Evolutionary conservation across 2,113 vertebrate genomes (phyloP).

Genomic region (Campylomormyrus tamandua): DNA sequence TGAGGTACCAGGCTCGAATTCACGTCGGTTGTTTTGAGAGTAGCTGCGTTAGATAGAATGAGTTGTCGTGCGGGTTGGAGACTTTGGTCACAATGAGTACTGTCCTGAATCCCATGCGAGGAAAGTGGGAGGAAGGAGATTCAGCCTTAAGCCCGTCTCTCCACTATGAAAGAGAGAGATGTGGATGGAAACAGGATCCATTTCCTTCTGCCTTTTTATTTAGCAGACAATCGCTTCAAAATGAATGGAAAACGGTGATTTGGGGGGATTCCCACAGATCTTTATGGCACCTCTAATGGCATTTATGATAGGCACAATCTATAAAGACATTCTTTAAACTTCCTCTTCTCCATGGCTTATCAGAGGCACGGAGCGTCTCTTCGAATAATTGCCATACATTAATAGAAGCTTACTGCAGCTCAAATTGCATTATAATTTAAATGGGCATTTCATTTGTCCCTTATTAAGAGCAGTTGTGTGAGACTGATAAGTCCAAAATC

Average conservation of each 20-base stretch:
- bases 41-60: neutral
- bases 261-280: conserved; percentile 23
- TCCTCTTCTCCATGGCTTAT: conserved; percentile 35
- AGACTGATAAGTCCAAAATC: conserved; percentile 21
- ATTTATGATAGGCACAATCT: conserved; percentile 36
- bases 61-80: conserved; percentile 31
- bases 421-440: conserved; percentile 45
- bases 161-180: conserved; percentile 29
- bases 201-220: neutral
- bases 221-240: conserved; percentile 5
- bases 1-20: neutral
- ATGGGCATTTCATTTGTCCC: conserved; percentile 36
- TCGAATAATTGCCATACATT: conserved; percentile 35
- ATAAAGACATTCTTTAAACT: conserved; percentile 38
- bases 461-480: conserved; percentile 22
- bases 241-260: conserved; percentile 17
- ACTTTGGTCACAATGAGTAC: conserved; percentile 54
- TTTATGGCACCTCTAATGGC: conserved; percentile 29
- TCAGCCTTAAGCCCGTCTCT: conserved; percentile 36
- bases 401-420: conserved; percentile 39
- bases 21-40: neutral
- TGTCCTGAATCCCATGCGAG: conserved; percentile 35
- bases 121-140: conserved; percentile 29
- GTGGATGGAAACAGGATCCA: conserved; percentile 35
- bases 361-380: conserved; percentile 21